These are phyloP conservation scores for Acleris laterana DNA, from an alignment of 2,888 invertebrate genomes.

Conservation along the genomic window DNA sequence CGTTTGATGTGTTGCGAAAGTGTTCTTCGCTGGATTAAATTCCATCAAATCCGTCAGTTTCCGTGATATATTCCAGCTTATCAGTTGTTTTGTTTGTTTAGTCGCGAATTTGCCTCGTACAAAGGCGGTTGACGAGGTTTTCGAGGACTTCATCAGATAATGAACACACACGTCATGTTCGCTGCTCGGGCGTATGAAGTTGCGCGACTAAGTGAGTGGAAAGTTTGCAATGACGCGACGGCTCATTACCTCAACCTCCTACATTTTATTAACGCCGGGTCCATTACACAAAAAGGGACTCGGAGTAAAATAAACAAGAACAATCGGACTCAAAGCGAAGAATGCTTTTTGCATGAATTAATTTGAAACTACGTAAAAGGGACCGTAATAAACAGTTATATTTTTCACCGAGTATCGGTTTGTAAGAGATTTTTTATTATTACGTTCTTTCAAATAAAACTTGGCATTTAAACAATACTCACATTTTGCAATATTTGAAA, in stretches of 20 bases:
- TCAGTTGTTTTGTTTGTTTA: constrained; percentile 21
- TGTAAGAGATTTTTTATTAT: too few relatives aligned
- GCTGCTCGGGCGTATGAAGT: constrained; percentile 39
- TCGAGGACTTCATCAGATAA: constrained; percentile 47
- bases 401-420: too few relatives aligned
- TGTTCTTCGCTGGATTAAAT: constrained; percentile 12
- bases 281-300: constrained; percentile 10
- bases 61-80: constrained; percentile 4
- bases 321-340: not conserved
- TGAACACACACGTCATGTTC: constrained; percentile 43
- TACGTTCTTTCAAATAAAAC: too few relatives aligned
- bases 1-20: constrained; percentile 18
- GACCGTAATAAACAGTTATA: not conserved
- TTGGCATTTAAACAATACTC: too few relatives aligned
- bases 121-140: constrained; percentile 46
- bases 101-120: constrained; percentile 34
- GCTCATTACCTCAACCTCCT: constrained; percentile 40
- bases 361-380: not conserved
- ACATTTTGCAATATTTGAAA: too few relatives aligned
- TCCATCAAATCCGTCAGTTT: constrained; percentile 7
- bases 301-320: constrained; percentile 9
- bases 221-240: constrained; percentile 42
- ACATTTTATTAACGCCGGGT: constrained; percentile 14
- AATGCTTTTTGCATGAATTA: constrained; percentile 8
- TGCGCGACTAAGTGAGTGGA: constrained; percentile 43